Percentiles rank a stretch among this genome's conserved stretches.
phyloP scores from a whole-genome alignment of 2,113 vertebrate genomes.

The Tychaedon coryphoeus region DNA sequence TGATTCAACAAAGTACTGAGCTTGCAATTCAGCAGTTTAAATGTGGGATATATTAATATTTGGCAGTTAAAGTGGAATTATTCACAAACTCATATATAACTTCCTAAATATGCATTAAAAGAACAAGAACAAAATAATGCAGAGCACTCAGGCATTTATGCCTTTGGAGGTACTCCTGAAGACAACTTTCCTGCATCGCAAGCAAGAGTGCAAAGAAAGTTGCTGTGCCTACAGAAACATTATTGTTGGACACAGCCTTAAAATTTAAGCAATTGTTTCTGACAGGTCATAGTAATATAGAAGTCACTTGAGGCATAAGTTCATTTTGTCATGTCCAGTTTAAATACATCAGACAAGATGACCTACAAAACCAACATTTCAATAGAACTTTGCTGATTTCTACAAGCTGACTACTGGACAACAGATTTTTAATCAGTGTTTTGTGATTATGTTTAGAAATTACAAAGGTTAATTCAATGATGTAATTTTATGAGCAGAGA shows the following conservation, averaged over 20 bases:
- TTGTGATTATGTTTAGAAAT: background rate
- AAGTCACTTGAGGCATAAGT: slow-evolving; percentile 13
- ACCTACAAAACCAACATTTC: background rate
- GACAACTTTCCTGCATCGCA: background rate
- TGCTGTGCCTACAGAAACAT: slow-evolving; percentile 1
- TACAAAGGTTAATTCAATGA: background rate
- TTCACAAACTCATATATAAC: background rate
- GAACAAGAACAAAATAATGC: background rate
- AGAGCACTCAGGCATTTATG: background rate
- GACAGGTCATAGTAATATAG: background rate
- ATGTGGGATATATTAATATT: background rate
- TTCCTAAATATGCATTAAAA: background rate
- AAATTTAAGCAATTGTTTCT: slow-evolving; percentile 15
- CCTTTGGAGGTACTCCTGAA: background rate
- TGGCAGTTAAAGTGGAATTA: background rate
- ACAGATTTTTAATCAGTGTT: background rate
- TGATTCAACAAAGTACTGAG: background rate
- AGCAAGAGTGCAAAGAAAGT: background rate
- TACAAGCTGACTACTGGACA: background rate
- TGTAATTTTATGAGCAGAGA: background rate
- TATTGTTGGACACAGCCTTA: background rate
- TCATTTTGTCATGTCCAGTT: slow-evolving; percentile 34
- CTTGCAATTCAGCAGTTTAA: background rate
- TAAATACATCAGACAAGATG: background rate
- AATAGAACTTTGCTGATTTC: background rate